phyloP scores from a whole-genome alignment of 2,113 vertebrate species.

The Suricata suricatta region DNA sequence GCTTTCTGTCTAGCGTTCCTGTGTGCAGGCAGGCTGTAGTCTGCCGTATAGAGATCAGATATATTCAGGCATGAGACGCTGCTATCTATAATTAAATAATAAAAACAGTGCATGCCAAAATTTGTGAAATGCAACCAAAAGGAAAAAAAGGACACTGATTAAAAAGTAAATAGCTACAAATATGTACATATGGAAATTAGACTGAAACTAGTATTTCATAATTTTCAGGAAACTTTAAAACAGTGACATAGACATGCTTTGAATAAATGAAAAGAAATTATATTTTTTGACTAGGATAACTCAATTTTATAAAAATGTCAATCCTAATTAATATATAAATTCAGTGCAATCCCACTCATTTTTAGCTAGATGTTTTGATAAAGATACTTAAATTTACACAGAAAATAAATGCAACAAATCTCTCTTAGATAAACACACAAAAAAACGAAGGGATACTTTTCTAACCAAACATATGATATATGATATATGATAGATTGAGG shows the following conservation, averaged over 20 bases:
- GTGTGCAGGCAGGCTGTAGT: background rate
- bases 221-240: slow-evolving; percentile 13
- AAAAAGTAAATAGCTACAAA: background rate
- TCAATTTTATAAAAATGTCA: background rate
- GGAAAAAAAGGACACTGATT: background rate
- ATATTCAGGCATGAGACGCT: background rate
- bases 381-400: background rate
- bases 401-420: background rate
- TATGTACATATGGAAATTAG: background rate
- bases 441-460: background rate
- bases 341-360: background rate
- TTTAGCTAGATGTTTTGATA: background rate
- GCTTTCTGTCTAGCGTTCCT: background rate
- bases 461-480: background rate
- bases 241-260: background rate
- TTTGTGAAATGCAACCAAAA: background rate
- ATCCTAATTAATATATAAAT: slow-evolving; percentile 13
- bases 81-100: slow-evolving; percentile 10
- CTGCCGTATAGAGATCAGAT: background rate
- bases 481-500: background rate
- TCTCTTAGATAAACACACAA: background rate
- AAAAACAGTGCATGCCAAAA: background rate
- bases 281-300: background rate
- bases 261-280: background rate
- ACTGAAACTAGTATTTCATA: background rate